These are phyloP conservation scores for Cryptomyrus ogoouensis DNA, from an alignment of 2,113 vertebrate species.

Conservation along the genomic window DNA sequence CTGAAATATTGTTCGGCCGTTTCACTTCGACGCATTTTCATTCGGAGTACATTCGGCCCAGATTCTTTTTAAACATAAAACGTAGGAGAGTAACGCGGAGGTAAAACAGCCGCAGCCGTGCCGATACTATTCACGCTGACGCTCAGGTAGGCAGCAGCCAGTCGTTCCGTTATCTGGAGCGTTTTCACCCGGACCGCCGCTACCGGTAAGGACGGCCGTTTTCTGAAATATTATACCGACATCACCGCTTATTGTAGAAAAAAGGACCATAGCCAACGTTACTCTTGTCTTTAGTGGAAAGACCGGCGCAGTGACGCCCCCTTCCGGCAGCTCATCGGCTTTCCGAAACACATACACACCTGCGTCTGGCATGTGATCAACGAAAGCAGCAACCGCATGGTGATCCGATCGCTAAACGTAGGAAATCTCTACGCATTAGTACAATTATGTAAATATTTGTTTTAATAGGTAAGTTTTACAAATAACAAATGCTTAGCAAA, in stretches of 20 bases:
- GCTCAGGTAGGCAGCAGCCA: background rate
- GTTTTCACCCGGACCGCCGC: background rate
- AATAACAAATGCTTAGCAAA: background rate
- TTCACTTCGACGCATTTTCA: background rate
- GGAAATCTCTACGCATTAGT: background rate
- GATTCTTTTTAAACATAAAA: background rate
- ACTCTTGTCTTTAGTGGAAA: background rate
- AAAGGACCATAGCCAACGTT: background rate
- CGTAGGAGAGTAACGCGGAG: background rate
- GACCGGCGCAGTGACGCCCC: background rate
- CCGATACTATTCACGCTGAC: background rate
- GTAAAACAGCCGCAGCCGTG: background rate
- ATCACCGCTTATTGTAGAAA: background rate
- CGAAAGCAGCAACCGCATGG: background rate
- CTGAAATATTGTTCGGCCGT: background rate
- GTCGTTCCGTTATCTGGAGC: background rate
- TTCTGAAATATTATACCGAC: background rate
- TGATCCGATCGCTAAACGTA: background rate
- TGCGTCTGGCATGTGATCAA: background rate
- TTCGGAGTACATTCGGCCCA: background rate
- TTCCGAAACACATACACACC: background rate
- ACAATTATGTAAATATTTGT: background rate
- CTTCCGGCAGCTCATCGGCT: background rate
- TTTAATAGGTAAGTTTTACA: background rate
- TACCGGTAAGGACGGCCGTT: background rate